Evolutionary conservation across 2,797 vertebrate species (phyloP), one percentile per base, ranked within the genome.

Genomic region (Tenualosa thibaudeaui): DNA sequence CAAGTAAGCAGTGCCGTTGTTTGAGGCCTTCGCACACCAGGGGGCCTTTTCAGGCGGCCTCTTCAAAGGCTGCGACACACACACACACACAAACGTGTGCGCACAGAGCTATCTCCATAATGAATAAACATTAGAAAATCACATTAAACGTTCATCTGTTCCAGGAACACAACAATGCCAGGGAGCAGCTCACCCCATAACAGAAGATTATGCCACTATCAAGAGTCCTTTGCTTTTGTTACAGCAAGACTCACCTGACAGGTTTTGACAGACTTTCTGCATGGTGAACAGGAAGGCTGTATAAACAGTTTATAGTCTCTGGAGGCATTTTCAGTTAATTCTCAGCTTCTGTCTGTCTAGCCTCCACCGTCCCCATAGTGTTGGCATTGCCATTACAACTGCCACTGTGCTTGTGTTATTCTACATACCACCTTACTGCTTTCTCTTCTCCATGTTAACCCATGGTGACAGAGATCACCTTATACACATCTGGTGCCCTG

Each of bases 21-120:
- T 84, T 85, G 19, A 84, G 17, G 84, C 88, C 85, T 65, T 62
- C 7, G 9, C 89, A 92, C 94, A 95, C 93, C 94, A 94, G 93
- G 87, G 89, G 84, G 89, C 91, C 91, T 92, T 89, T 94, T 90
- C 92, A 92, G 91, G 93, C 91, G 68, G 85, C 84, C 87, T 75
- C 91, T 94, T 95, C 94, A 95, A 96, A 95, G 93, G 91, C 81
- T 87, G 87, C 84, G 13, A 89, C 90, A 92, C 93, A 91, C 90
- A 92, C 54, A 22, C 54, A 60, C 58, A 60, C 58, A 60, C 19
- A 60, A 0, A 60, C 15, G 22, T 2, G 8, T 9, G 12, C 62
- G 10, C 54, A 56, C 54, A 85, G 12, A 85, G 83, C 50, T 88
- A 81, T 88, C 78, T 84, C 13, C 88, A 85, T 85, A 75, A 91